phyloP scores from a whole-genome alignment of 2,888 invertebrate genomes.

The Callosobruchus maculatus region DNA sequence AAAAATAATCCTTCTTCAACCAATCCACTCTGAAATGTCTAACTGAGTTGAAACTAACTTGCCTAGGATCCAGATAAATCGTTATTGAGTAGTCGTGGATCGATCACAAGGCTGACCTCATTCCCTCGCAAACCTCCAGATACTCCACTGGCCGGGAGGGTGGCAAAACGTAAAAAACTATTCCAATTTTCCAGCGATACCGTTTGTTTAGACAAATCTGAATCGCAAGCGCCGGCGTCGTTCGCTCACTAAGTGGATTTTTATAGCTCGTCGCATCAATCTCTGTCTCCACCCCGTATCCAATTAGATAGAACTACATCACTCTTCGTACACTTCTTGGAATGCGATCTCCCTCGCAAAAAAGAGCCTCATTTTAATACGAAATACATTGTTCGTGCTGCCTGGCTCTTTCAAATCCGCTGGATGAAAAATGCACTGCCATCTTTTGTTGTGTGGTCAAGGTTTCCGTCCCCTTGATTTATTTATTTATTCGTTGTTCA shows the following conservation, averaged over 20 bases:
- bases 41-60: background rate
- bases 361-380: background rate
- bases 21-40: background rate
- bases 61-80: background rate
- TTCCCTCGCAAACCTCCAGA: background rate
- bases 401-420: background rate
- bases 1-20: no score
- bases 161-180: background rate
- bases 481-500: background rate
- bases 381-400: background rate
- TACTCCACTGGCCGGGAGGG: background rate
- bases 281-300: slow-evolving; percentile 24
- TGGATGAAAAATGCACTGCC: background rate
- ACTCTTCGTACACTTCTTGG: slow-evolving; percentile 26
- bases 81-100: background rate
- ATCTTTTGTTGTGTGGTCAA: background rate
- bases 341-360: background rate
- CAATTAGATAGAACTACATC: slow-evolving; percentile 27
- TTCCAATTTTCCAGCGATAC: background rate
- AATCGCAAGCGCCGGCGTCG: background rate
- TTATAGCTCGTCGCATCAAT: slow-evolving; percentile 24
- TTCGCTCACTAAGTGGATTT: slow-evolving; percentile 24
- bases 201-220: background rate
- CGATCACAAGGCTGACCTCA: background rate
- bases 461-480: background rate